Evolutionary conservation across 2,888 invertebrate genomes (phyloP), one percentile per base, ranked within the genome.

Genomic region (Brachylomia viminalis): DNA sequence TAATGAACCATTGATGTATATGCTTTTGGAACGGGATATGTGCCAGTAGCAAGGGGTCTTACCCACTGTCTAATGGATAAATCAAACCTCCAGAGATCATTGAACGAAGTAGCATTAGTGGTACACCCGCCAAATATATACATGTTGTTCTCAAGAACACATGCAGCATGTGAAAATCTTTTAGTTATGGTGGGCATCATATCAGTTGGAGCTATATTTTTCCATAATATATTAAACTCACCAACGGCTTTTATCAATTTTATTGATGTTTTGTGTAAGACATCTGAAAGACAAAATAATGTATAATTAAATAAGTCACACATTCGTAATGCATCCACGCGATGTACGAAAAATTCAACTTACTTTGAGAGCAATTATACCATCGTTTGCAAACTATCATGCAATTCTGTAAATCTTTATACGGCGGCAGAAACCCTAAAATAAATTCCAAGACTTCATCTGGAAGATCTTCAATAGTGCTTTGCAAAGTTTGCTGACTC

Each of bases 121-220:
- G 99, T 99, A 89, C 99, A 99, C 13, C 99, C 99, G 52, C 99
- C 99, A 97, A 99, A 99, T 66, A 99, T 97, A 92, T 98, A 99
- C 98, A 99, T 98, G 8, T 98, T 98, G 93, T 98, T 98, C 82
- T 98, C 97, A 91, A 98, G 97, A 65, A 98, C 97, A 91, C 98
- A 98, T 56, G 99, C 98, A 79, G 99, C 98, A 97, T 99, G 99
- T 0, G 99, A 99, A 95, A 99, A 99, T 81, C 99, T 97, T 92
- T 98, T 99, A 2, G 98, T 98, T 82, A 99, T 99, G n/a, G 98
- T 98, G 42, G 98, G 98, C 54, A 97, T 95, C 91, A 97, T 97
- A 75, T 97, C 97, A 83, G 94, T 94, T 11, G 97, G 94, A 45
- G 96, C 95, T 83, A 97, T 95, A 75, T 97, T 97, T 91, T 97